Evolutionary conservation across 2,888 invertebrate genomes (phyloP).

Genomic region (Timandra comae): DNA sequence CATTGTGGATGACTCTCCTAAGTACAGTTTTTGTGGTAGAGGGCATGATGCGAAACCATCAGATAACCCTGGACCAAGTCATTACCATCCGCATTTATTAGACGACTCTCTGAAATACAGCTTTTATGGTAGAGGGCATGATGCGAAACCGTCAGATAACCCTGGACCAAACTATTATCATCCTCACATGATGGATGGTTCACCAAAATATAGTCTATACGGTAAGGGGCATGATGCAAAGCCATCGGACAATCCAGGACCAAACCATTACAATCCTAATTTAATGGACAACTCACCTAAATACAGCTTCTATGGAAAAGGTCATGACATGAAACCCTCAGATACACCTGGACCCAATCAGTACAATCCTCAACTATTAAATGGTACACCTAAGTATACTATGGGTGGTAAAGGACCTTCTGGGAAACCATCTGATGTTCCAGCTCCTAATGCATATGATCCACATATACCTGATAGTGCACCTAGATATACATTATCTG

Average conservation of each 20-base stretch:
- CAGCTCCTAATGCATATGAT: slow-evolving; percentile 77
- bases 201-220: slow-evolving; percentile 81
- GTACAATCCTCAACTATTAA: slow-evolving; percentile 68
- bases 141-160: slow-evolving; percentile 67
- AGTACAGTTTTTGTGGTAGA: slow-evolving; percentile 80
- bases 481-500: slow-evolving; percentile 81
- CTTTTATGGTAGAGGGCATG: slow-evolving; percentile 72
- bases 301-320: slow-evolving; percentile 80
- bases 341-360: slow-evolving; percentile 67
- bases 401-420: slow-evolving; percentile 77
- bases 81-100: slow-evolving; percentile 74
- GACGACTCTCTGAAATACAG: slow-evolving; percentile 76
- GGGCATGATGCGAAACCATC: slow-evolving; percentile 66
- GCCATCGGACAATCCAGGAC: slow-evolving; percentile 61
- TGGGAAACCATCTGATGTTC: slow-evolving; percentile 62
- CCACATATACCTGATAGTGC: slow-evolving; percentile 69
- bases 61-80: slow-evolving; percentile 79
- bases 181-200: slow-evolving; percentile 68
- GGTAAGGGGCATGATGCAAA: slow-evolving; percentile 68
- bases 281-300: slow-evolving; percentile 75
- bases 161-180: slow-evolving; percentile 76
- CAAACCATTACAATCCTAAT: slow-evolving; percentile 72
- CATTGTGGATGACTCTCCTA: slow-evolving; percentile 71
- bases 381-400: slow-evolving; percentile 78
- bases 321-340: slow-evolving; percentile 46